Base-by-base conservation (phyloP, 2,797 vertebrate genomes). In the Aldrovandia affinis region DNA sequence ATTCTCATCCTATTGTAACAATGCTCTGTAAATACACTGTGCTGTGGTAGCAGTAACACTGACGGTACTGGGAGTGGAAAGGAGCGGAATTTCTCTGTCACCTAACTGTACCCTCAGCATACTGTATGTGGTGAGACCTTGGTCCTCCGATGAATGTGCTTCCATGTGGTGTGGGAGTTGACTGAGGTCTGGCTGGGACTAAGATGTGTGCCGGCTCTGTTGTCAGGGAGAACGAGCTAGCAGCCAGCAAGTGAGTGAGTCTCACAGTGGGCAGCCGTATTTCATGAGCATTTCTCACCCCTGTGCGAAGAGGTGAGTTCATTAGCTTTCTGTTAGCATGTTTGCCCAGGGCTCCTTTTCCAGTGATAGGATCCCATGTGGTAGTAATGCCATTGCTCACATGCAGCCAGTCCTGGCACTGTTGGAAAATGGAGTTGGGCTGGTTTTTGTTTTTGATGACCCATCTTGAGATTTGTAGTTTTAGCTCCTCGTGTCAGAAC, bases 281-380 rank as follows among this genome's bases (percentile, higher is more conserved):
- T 89, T 90, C 85, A 87, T 54, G 85, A 87, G 83, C 70, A 81
- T 86, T 87, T 91, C 78, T 86, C 83, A 89, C 50, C 65, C 81
- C 63, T 33, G 42, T 54, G 57, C 57, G 73, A 89, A 81, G 81
- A 78, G 55, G 52, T 59, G 68, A n/a, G n/a, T 84, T 83, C 2
- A 86, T 85, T 86, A 28, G 75, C 39, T 63, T 59, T 82, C 73
- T 28, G 63, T 52, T 52, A 65, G 44, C 22, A 14, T 47, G 73
- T 77, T 77, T 77, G 73, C 39, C 73, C 73, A 10, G 10, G 12
- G 12, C 18, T 57, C 18, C 55, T 57, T 15, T 15, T 20, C 55
- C 73, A 77, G 25, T 28, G 10, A 47, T 25, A 42, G 39, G 9
- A 4, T 77, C 22, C 73, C 10, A 22, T 77, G 42, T 77, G 73